Evolutionary conservation across 2,797 vertebrate species (phyloP).

Genomic region (Netta rufina): DNA sequence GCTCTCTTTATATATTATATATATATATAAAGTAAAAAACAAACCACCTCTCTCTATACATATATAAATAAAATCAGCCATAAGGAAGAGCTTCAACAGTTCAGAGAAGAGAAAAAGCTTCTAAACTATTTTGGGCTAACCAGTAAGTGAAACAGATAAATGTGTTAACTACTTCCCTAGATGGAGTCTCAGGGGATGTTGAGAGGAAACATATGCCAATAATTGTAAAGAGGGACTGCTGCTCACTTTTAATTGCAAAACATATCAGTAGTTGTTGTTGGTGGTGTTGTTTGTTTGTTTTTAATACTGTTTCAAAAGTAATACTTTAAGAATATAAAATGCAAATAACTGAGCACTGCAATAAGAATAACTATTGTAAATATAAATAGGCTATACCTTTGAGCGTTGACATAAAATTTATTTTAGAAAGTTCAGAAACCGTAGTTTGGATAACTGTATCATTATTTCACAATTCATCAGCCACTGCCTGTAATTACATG

Average conservation of each 20-base stretch:
- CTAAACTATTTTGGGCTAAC: slow-evolving; percentile 9
- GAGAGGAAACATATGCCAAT: slow-evolving; percentile 1
- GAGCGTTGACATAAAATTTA: background rate
- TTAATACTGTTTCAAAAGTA: background rate
- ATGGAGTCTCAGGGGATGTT: background rate
- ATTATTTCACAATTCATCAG: background rate
- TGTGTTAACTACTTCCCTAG: background rate
- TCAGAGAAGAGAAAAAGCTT: background rate
- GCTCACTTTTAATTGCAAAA: slow-evolving; percentile 29
- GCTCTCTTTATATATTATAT: background rate
- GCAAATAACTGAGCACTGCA: background rate
- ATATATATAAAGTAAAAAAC: background rate
- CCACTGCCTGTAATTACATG: background rate
- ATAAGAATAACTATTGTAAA: background rate
- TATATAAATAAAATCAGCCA: background rate
- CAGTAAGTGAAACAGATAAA: slow-evolving; percentile 26
- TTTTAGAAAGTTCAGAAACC: background rate
- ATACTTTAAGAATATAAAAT: background rate
- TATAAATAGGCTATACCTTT: background rate
- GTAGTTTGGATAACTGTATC: background rate
- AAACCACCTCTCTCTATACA: background rate
- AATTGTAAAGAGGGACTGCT: background rate
- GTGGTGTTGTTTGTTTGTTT: background rate
- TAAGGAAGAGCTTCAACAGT: background rate
- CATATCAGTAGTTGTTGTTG: background rate